Evolutionary conservation across 1,140 invertebrate genomes (phyloP).

Genomic region (Caenorhabditis inopinata): DNA sequence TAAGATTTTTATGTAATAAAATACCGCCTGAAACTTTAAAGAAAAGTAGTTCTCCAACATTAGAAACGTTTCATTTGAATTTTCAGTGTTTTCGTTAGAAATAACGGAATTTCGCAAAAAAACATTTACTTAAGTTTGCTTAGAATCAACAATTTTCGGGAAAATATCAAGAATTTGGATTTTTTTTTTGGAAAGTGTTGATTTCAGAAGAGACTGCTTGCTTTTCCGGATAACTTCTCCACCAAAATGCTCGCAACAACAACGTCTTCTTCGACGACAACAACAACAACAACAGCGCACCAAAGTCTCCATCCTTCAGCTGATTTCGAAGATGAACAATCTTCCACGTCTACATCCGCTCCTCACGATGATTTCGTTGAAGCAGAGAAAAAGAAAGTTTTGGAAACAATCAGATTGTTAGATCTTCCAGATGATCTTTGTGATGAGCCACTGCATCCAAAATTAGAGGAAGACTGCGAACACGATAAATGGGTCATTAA

Average conservation of each 20-base stretch:
- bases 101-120: neutral
- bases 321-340: no score
- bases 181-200: no score
- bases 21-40: no score
- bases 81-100: no score
- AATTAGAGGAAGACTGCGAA: constrained; percentile 39
- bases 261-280: neutral
- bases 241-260: neutral
- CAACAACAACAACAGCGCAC: neutral
- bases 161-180: no score
- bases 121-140: neutral
- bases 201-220: neutral
- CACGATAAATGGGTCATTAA: constrained; percentile 27
- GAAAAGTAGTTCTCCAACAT: no score
- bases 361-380: neutral
- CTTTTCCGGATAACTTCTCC: neutral
- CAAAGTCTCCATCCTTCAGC: no score
- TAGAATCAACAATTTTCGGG: no score
- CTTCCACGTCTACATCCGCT: neutral
- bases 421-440: constrained; percentile 36
- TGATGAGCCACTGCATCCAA: constrained; percentile 36
- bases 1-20: no score
- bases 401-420: neutral
- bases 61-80: no score
- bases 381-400: neutral